Conservation (phyloP, 1,140 invertebrate genomes). For the Drosophila kepulauana region DNA sequence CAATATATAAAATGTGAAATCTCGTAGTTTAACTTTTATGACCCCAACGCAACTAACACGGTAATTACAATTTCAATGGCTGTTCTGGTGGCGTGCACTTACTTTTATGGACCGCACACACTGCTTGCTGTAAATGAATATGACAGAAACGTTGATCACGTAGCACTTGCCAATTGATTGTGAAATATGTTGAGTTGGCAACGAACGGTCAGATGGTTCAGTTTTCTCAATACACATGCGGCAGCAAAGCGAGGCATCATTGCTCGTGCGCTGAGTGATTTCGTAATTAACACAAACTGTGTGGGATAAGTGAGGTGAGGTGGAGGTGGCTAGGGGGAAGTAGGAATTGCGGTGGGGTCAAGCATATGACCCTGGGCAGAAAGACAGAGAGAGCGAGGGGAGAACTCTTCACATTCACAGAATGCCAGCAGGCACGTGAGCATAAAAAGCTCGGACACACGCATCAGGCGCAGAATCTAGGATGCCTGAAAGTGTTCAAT, state of each 20-base stretch:
- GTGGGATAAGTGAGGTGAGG: background rate
- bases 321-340: background rate
- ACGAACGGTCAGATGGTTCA: conserved; percentile 29
- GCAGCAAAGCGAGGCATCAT: conserved; percentile 1
- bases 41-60: background rate
- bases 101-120: conserved; percentile 1
- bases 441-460: conserved; percentile 62
- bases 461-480: conserved; percentile 29
- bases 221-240: conserved; percentile 27
- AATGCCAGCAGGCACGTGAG: conserved; percentile 69
- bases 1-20: background rate
- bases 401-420: conserved; percentile 25
- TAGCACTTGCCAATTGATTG: conserved; percentile 48
- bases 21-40: background rate
- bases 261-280: conserved; percentile 65
- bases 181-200: conserved; percentile 52
- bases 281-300: conserved; percentile 80
- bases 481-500: conserved; percentile 18
- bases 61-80: conserved; percentile 10
- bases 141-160: conserved; percentile 43
- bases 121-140: conserved; percentile 8
- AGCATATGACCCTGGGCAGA: conserved; percentile 17
- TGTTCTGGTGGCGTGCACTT: background rate
- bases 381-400: background rate
- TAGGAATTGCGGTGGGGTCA: conserved; percentile 10